phyloP scores from a whole-genome alignment of 2,888 invertebrate genomes.

The Carterocephalus palaemon region DNA sequence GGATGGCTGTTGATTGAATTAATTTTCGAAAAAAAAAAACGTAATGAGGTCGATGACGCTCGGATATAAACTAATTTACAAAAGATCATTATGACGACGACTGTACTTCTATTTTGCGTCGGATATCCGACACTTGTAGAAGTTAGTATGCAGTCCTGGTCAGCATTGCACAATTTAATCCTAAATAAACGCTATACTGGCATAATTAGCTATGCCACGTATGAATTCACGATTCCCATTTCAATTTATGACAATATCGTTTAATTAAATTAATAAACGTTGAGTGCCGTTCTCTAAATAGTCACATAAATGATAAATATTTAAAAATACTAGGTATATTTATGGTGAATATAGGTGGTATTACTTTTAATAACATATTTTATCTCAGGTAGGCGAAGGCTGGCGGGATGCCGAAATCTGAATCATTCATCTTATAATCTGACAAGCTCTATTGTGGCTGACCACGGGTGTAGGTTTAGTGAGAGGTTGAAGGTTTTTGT shows the following conservation, averaged over 20 bases:
- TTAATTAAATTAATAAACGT: constrained; percentile 57
- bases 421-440: constrained; percentile 77
- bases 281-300: constrained; percentile 27
- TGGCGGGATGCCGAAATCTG: constrained; percentile 59
- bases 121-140: constrained; percentile 72
- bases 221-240: constrained; percentile 61
- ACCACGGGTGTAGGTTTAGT: constrained; percentile 47
- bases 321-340: constrained; percentile 19
- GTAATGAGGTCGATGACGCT: too few species aligned
- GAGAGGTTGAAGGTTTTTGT: constrained; percentile 36
- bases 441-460: constrained; percentile 70
- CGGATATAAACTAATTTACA: too few species aligned
- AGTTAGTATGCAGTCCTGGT: constrained; percentile 60
- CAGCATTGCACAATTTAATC: constrained; percentile 65
- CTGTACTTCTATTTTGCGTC: constrained; percentile 60
- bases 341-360: constrained; percentile 22
- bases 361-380: constrained; percentile 38
- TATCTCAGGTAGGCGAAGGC: constrained; percentile 56
- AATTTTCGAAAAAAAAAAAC: too few species aligned
- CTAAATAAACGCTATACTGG: constrained; percentile 65
- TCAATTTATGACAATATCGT: constrained; percentile 50
- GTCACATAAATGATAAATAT: constrained; percentile 2
- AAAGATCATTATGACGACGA: constrained; percentile 30
- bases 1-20: too few species aligned
- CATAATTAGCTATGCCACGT: constrained; percentile 70